These are phyloP conservation scores for Lamellibrachia luymesi DNA, from an alignment of 1,140 invertebrate species.

Conservation along the genomic window DNA sequence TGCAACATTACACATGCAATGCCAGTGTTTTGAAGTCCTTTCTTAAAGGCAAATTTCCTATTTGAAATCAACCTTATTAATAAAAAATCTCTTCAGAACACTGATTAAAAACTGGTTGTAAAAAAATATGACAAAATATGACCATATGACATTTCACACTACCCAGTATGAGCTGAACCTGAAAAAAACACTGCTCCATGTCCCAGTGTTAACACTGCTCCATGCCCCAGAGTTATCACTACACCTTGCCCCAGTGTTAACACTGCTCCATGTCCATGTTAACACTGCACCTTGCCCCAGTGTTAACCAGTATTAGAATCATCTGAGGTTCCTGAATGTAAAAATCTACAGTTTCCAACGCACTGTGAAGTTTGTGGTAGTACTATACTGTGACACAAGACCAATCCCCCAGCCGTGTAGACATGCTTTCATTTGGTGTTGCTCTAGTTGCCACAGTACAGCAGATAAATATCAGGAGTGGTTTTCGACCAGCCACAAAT, in stretches of 20 bases:
- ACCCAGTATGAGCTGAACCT: too few species aligned
- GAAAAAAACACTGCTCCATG: too few species aligned
- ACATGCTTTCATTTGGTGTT: background rate
- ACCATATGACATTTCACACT: too few species aligned
- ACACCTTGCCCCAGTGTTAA: background rate
- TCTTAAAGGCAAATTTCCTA: too few species aligned
- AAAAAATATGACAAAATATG: too few species aligned
- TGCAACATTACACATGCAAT: background rate
- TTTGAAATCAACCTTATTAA: too few species aligned
- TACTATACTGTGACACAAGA: background rate
- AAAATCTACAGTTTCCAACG: background rate
- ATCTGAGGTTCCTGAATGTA: background rate
- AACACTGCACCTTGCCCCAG: background rate
- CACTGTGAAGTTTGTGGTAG: background rate
- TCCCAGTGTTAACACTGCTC: too few species aligned
- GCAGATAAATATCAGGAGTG: background rate
- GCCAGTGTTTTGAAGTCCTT: too few species aligned
- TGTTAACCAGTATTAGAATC: background rate
- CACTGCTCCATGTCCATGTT: too few species aligned
- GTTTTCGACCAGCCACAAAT: background rate
- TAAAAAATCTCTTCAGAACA: too few species aligned
- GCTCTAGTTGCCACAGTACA: background rate
- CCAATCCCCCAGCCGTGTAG: background rate
- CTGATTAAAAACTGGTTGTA: too few species aligned
- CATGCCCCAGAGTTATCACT: background rate